Base-by-base conservation (phyloP, 2,113 vertebrate genomes). In the Penelope pileata region DNA sequence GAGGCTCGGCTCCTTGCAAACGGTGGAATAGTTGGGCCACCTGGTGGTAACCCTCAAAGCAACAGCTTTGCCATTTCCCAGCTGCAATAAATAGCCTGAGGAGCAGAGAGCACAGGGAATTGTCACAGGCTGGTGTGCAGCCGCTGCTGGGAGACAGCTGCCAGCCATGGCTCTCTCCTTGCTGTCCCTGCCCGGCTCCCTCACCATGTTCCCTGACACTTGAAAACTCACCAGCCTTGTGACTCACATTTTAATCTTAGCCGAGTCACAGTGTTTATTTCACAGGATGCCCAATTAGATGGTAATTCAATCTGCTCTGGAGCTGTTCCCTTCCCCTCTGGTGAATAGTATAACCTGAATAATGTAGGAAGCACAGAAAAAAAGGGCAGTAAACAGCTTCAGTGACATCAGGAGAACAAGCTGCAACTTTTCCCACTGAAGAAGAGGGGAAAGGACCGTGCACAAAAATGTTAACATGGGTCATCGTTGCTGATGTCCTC, bases 21-120 rank as follows among this genome's bases (percentile, higher is more conserved):
- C 9, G 19, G 92, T 96, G 97, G 97, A 89, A 96, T 97, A 67
- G 91, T 95, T 95, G 95, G 98, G 98, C 97, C 97, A 97, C 96
- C 98, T 98, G 95, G 97, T 97, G 98, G 98, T 72, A 93, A 93
- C 42, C 2, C 34, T 56, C 85, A 95, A 96, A 87, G 27, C 86
- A 75, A 77, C 94, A 96, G 18, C 10, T 86, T 51, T n/a, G 45
- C 56, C 42, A 53, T 86, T 94, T 73, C 54, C 36, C 68, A 88
- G 68, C 50, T 54, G 59, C 84, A 63, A 42, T 34, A 54, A 91
- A 88, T 30, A 82, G 13, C 45, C 60, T 7, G 56, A 80, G 50
- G 51, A 74, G 67, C 68, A 66, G 60, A 34, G 24, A 27, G 42
- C n/a, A 50, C 26, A 1, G 29, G 26, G 51, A 77, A 53, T 16